Base-by-base conservation (phyloP, 1,140 invertebrate genomes). In the Pemphigus obesinymphae region DNA sequence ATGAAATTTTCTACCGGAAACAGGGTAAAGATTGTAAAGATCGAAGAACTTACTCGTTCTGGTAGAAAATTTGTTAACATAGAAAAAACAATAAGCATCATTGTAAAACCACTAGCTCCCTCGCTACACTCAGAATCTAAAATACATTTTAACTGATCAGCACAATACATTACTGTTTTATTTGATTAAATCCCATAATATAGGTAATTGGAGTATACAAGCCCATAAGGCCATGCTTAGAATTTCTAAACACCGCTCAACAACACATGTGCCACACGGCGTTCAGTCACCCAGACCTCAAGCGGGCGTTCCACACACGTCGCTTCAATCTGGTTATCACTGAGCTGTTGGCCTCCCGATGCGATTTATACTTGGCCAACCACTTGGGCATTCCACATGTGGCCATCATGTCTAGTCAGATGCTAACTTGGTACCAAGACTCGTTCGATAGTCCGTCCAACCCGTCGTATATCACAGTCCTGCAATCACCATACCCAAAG, bases 361-460 rank as follows among this genome's bases (percentile, higher is more conserved):
- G 83, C 20, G 85, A 84, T 40, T 26, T 84, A 8, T 84, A 84
- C 0, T 85, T 88, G 45, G 86, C 86, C 0, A 83, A 87, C 83
- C 82, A 85, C 31, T 87, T 87, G 31, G 84, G 87, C 20, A 85
- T 84, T 43, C 88, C 87, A 15, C 82, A 87, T 3, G 87, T 89
- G 29, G 81, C 84, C 40, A 82, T 89, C 2, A 86, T 86, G 26
- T 87, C 88, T 0, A 85, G 86, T 58, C 45, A 73, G 17, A 82
- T 84, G 53, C 48, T 84, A 0, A 82, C 84, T 1, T 85, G 84
- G 83, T 88, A 90, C 82, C 89, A 88, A 55, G 85, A 88, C 15
- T 86, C 88, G 55, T 82, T 85, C 15, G 84, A 82, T 10, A 85
- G 75, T 26, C 84, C 85, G 3, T 70, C 83, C 15, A 84, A 83